These are phyloP conservation scores for Orycteropus afer DNA, from an alignment of 2,113 vertebrate species.

Conservation along the genomic window DNA sequence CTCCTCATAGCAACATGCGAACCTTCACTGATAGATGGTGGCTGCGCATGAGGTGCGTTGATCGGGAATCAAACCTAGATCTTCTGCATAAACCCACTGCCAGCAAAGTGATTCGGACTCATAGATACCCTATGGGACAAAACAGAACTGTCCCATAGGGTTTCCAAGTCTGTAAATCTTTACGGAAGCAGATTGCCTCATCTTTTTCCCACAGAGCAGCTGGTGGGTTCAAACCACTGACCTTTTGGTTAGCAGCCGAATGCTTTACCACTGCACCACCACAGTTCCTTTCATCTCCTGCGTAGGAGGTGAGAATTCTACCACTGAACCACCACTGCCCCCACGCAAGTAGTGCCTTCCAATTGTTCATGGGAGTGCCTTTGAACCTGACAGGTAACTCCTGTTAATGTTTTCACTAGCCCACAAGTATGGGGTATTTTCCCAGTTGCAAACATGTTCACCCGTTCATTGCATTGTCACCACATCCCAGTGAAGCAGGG, in stretches of 20 bases:
- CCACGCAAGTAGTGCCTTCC: not conserved
- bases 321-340: not conserved
- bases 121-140: too few relatives aligned
- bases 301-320: not conserved
- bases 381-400: not conserved
- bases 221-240: too few relatives aligned
- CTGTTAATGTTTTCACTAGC: not conserved
- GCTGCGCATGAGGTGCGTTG: not conserved
- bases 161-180: too few relatives aligned
- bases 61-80: not conserved
- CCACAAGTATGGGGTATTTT: not conserved
- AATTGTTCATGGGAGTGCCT: not conserved
- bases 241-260: too few relatives aligned
- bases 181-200: too few relatives aligned
- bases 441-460: rapidly evolving
- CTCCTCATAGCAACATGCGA: not conserved
- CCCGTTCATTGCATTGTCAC: too few relatives aligned
- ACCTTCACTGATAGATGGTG: not conserved
- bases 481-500: not conserved
- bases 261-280: too few relatives aligned
- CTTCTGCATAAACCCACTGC: too few relatives aligned
- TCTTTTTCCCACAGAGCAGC: too few relatives aligned
- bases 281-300: too few relatives aligned
- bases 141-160: too few relatives aligned
- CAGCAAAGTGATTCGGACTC: too few relatives aligned